Evolutionary conservation across 1,140 invertebrate species (phyloP).

Genomic region (Hyposmocoma kahamanoa): DNA sequence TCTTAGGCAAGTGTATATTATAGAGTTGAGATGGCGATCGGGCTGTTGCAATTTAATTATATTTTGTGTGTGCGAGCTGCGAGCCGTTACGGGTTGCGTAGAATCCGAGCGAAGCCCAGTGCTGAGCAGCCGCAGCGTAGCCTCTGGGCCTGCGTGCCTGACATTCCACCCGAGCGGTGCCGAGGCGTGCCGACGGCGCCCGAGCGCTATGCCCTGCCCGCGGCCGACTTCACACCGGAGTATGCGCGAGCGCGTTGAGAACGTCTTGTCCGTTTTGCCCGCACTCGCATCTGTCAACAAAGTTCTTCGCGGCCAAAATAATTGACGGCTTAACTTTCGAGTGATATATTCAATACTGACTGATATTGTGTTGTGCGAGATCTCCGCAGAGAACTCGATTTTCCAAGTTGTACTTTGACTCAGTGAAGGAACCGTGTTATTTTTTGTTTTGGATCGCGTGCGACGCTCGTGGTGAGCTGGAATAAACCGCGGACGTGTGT

Average conservation of each 20-base stretch:
- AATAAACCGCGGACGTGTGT: slow-evolving; percentile 51
- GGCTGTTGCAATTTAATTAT: slow-evolving; percentile 70
- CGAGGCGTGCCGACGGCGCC: slow-evolving; percentile 42
- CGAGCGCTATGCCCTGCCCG: slow-evolving; percentile 25
- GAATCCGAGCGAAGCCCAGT: slow-evolving; percentile 29
- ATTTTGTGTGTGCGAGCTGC: slow-evolving; percentile 59
- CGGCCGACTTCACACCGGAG: slow-evolving; percentile 66
- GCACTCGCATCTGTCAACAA: slow-evolving; percentile 64
- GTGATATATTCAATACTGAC: slow-evolving; percentile 52
- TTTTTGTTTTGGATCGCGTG: slow-evolving; percentile 70
- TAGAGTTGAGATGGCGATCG: slow-evolving; percentile 54
- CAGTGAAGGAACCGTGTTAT: slow-evolving; percentile 61
- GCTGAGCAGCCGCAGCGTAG: slow-evolving; percentile 21
- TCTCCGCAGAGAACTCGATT: slow-evolving; percentile 30
- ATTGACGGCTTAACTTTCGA: slow-evolving; percentile 38
- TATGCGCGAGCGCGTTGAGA: slow-evolving; percentile 65
- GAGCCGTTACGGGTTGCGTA: slow-evolving; percentile 51
- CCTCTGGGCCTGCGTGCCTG: slow-evolving; percentile 49
- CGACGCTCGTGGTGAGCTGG: slow-evolving; percentile 48
- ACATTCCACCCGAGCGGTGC: slow-evolving; percentile 47
- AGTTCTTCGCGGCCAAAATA: slow-evolving; percentile 56
- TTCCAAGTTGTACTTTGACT: slow-evolving; percentile 41
- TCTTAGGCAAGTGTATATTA: slow-evolving; percentile 66
- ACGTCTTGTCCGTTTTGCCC: slow-evolving; percentile 53
- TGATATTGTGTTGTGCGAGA: slow-evolving; percentile 46